Evolutionary conservation across 2,888 invertebrate species (phyloP), one percentile per base, ranked within the genome.

Genomic region (Bursaphelenchus okinawaensis): DNA sequence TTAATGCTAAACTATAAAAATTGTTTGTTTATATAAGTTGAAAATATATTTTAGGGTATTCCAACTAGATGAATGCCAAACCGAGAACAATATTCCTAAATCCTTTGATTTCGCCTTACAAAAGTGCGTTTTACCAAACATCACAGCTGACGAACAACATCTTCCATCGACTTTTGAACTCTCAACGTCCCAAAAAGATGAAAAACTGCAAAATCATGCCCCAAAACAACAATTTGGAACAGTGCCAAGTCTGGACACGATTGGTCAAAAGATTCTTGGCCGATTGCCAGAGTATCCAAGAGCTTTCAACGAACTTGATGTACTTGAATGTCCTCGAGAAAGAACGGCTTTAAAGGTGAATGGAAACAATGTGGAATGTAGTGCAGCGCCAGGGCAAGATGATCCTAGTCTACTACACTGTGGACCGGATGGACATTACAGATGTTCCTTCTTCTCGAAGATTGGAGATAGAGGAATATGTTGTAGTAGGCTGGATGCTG

Each of bases 261-360:
- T 59, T 23, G 60, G 60, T n/a, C 60, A 59, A 27, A 52, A 59
- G 23, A 31, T 59, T n/a, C 50, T 20, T 59, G 24, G 56, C 4
- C 1, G 56, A 56, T n/a, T 26, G 3, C 29, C 19, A 56, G 29
- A 27, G 24, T 4, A 20, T 8, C 26, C 28, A 3, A 16, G 57
- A 24, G 24, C 23, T 4, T 26, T 3, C 19, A n/a, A 54, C 54
- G 24, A 23, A 54, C 16, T 27, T 4, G 54, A 54, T 4, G 26
- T n/a, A 20, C 26, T 27, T 26, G 16, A 59, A 23, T 29, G 60
- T 20, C 28, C 60, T 1, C 40, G n/a, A n/a, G 40, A n/a, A 16
- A 12, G 40, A 40, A 40, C 12, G 12, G 40, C 40, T n/a, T n/a
- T 40, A 40, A 40, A 40, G n/a, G 3, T 40, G 40, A 40, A 40